A percentile compares a stretch with the other conserved stretches of the same genome.
phyloP scores from a whole-genome alignment of 2,113 vertebrate genomes.

The Phalacrocorax carbo region DNA sequence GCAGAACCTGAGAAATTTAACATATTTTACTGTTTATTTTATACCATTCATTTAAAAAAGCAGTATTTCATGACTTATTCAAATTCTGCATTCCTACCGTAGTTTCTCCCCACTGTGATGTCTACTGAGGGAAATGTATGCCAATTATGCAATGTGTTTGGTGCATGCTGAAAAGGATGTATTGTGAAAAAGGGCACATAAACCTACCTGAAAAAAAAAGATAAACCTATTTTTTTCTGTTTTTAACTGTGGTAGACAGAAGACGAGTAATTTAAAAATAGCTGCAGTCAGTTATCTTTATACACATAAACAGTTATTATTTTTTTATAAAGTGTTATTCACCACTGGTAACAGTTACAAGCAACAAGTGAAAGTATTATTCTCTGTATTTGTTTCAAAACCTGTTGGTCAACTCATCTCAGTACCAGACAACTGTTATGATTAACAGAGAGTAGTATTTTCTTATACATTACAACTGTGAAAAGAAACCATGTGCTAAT shows the following conservation, averaged over 20 bases:
- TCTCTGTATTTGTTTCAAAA: neutral
- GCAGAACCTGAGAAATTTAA: neutral
- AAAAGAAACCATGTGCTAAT: neutral
- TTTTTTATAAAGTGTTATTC: neutral
- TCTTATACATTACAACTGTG: neutral
- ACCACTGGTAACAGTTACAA: neutral
- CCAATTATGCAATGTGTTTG: slow-evolving; percentile 12
- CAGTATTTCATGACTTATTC: neutral
- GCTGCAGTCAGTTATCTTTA: neutral
- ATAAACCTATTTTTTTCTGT: neutral
- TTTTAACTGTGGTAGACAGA: neutral
- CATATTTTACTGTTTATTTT: neutral
- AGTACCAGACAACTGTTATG: neutral
- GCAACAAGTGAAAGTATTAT: neutral
- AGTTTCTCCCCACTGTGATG: neutral
- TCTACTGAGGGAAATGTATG: neutral
- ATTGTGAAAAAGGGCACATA: neutral
- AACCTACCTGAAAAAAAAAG: slow-evolving; percentile 16
- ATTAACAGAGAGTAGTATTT: neutral
- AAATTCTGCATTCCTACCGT: neutral
- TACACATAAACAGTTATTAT: neutral
- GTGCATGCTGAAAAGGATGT: neutral
- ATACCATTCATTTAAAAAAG: neutral
- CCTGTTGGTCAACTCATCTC: neutral
- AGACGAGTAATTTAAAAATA: slow-evolving; percentile 22